Conservation (phyloP, 2,888 invertebrate genomes). For the Eupithecia dodoneata region DNA sequence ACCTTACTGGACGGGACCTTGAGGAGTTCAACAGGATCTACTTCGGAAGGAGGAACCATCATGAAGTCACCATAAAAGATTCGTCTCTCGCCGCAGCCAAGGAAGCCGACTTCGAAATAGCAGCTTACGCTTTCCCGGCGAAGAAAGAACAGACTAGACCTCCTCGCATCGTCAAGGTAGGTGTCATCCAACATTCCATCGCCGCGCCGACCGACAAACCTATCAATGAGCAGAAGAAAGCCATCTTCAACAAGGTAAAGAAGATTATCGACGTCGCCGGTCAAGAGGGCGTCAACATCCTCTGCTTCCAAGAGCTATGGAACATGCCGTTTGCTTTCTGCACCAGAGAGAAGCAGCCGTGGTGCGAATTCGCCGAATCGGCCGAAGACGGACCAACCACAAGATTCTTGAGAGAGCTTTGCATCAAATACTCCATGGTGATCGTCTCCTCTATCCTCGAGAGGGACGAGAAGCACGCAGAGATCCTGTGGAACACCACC, state of each 20-base stretch:
- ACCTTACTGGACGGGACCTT: constrained; percentile 72
- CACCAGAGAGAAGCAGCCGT: constrained; percentile 97
- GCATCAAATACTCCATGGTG: constrained; percentile 94
- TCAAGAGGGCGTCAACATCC: constrained; percentile 92
- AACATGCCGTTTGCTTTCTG: constrained; percentile 99
- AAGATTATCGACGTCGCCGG: constrained; percentile 93
- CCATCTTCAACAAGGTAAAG: constrained; percentile 90
- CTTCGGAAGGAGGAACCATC: constrained; percentile 71
- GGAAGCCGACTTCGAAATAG: constrained; percentile 82
- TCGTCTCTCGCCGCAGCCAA: constrained; percentile 82
- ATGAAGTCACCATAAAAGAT: constrained; percentile 71
- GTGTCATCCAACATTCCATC: constrained; percentile 94
- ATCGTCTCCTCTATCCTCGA: constrained; percentile 98
- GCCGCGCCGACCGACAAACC: constrained; percentile 91
- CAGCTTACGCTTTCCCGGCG: constrained; percentile 77
- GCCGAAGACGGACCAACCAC: constrained; percentile 95
- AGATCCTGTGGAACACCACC: constrained; percentile 97
- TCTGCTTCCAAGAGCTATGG: constrained; percentile 99
- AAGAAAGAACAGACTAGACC: constrained; percentile 83
- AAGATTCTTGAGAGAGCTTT: constrained; percentile 90
- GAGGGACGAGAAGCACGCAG: constrained; percentile 93
- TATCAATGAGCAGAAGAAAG: constrained; percentile 90
- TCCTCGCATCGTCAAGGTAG: constrained; percentile 91
- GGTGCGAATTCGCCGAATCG: constrained; percentile 98
- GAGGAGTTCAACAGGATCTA: constrained; percentile 79